These are phyloP conservation scores for Rhincodon typus DNA, from an alignment of 2,797 vertebrate species.

Conservation along the genomic window DNA sequence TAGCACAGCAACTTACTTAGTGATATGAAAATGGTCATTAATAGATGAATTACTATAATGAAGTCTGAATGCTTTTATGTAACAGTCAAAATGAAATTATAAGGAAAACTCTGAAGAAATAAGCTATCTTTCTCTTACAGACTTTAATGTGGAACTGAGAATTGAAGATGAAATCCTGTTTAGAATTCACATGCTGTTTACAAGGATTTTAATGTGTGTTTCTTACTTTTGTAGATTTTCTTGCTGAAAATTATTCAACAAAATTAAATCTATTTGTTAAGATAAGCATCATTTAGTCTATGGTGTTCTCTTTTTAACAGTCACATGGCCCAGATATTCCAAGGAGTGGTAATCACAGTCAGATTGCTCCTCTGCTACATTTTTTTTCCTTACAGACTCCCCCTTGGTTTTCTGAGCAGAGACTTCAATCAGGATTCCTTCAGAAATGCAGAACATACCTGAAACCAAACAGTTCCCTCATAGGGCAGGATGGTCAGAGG, in stretches of 20 bases:
- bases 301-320: not conserved
- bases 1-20: not conserved
- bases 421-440: too few species aligned
- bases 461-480: too few species aligned
- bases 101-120: not conserved
- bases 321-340: not conserved
- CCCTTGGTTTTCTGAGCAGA: too few species aligned
- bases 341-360: too few species aligned
- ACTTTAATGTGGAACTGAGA: not conserved
- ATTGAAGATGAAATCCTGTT: not conserved
- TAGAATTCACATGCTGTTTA: not conserved
- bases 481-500: too few species aligned
- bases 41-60: not conserved
- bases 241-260: not conserved
- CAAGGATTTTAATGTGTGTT: not conserved
- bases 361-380: too few species aligned
- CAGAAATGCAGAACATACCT: too few species aligned
- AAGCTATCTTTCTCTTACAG: not conserved
- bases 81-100: constrained; percentile 24
- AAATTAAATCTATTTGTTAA: not conserved
- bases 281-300: not conserved
- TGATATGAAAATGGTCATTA: not conserved
- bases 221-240: not conserved
- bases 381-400: too few species aligned
- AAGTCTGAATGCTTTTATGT: not conserved